Evolutionary conservation across 2,113 vertebrate species (phyloP), one percentile per base, ranked within the genome.

Genomic region (Larimichthys polyactis): DNA sequence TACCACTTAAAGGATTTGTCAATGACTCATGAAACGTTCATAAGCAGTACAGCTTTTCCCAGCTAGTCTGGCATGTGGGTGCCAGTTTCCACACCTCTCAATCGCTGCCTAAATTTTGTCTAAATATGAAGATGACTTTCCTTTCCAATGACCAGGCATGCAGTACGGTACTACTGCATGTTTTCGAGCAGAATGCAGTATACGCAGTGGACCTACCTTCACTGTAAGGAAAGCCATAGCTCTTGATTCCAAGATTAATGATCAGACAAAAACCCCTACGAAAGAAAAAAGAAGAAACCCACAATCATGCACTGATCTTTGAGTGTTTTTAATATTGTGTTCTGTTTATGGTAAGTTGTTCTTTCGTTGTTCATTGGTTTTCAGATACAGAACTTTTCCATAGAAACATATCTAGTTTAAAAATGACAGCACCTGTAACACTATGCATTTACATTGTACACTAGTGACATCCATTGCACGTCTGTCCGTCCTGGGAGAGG

Each of bases 131-230:
- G 11, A 16, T 14, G 3, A 8, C 15, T 58, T 12, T 72, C 43
- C 7, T 15, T 29, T 29, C 27, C 9, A 48, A 32, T n/a, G 36
- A 16, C 20, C 22, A 10, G 7, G 16, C 9, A 15, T 20, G n/a
- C 12, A 44, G 5, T 29, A 6, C 17, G 2, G 2, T 1, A 44
- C 9, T 27, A 57, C n/a, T 44, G 64, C 2, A 19, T 22, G 9
- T 17, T 43, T 36, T 3, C 22, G 22, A 67, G 10, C 11, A 62
- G 24, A 75, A 57, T 48, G n/a, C 8, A 49, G n/a, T 24, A 51
- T 14, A 20, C 36, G 54, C 14, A 11, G 20, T 51, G 15, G 22
- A 59, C 87, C n/a, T 85, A 94, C 94, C 92, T 94, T 89, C 32
- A 87, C 79, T 89, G 62, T 83, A 71, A 69, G 22, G 55, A 78